A percentile compares a stretch with the other conserved stretches of the same genome.
Evolutionary conservation across 1,140 invertebrate species (phyloP).

Genomic region (Ruditapes philippinarum): DNA sequence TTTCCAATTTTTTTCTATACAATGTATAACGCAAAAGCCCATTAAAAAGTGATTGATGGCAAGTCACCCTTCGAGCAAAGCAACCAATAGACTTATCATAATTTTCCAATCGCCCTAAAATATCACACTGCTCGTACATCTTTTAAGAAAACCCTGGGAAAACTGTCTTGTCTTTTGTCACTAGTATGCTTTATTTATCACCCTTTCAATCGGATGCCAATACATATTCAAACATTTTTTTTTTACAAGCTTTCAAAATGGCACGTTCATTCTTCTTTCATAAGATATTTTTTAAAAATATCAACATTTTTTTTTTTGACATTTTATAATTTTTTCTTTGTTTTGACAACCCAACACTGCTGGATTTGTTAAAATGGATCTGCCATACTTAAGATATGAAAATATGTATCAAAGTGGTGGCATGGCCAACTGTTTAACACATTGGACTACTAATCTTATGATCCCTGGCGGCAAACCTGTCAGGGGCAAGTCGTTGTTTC

Average conservation of each 20-base stretch:
- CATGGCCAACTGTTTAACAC: too few species aligned
- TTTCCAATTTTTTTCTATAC: slow-evolving; percentile 28
- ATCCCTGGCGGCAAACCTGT: too few species aligned
- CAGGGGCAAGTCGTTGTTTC: too few species aligned
- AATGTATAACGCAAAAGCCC: slow-evolving; percentile 8
- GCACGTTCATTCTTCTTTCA: background rate
- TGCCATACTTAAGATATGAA: too few species aligned
- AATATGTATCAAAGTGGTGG: too few species aligned
- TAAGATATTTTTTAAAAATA: too few species aligned
- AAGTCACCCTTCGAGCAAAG: background rate
- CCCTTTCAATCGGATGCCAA: slow-evolving; percentile 14
- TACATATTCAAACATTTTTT: background rate
- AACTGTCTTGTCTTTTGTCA: slow-evolving; percentile 33
- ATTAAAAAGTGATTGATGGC: slow-evolving; percentile 19
- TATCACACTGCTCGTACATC: background rate
- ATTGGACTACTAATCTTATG: too few species aligned
- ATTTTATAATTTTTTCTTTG: too few species aligned
- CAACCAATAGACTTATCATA: slow-evolving; percentile 28
- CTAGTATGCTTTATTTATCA: slow-evolving; percentile 12
- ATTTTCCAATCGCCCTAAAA: background rate
- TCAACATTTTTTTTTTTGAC: too few species aligned
- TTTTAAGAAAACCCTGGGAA: slow-evolving; percentile 39
- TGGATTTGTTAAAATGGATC: too few species aligned
- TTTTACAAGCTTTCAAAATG: slow-evolving; percentile 2
- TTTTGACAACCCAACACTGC: too few species aligned